Percentiles rank a stretch among this genome's conserved stretches.
These are phyloP conservation scores for Meloidogyne floridensis DNA, from an alignment of 1,140 invertebrate genomes.

Conservation along the genomic window DNA sequence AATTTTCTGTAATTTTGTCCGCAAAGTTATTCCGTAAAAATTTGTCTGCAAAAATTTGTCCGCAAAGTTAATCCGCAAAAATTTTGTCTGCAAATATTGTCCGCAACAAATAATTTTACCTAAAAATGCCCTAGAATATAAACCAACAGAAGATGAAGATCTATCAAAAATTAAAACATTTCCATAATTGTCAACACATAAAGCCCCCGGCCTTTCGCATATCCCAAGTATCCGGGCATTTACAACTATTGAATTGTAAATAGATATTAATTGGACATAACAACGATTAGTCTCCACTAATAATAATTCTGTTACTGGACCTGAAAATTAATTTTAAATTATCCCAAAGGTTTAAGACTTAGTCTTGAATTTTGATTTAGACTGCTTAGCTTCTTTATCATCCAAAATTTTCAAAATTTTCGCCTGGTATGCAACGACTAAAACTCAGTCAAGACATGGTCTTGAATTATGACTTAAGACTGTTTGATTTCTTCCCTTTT, in stretches of 20 bases:
- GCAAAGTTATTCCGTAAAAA: too few species aligned
- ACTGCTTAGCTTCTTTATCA: too few species aligned
- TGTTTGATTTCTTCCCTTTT: too few species aligned
- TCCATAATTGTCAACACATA: conserved; percentile 43
- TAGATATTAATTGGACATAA: conserved; percentile 37
- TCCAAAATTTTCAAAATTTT: too few species aligned
- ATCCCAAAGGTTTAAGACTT: too few species aligned
- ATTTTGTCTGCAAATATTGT: too few species aligned
- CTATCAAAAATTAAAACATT: conserved; percentile 54
- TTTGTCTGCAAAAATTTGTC: neutral
- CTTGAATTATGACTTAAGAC: too few species aligned
- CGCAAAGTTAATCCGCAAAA: neutral
- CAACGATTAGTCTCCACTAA: conserved; percentile 38
- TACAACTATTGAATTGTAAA: conserved; percentile 42
- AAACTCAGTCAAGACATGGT: too few species aligned
- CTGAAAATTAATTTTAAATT: conserved; percentile 22
- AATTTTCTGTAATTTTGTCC: too few species aligned
- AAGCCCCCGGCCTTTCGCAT: conserved; percentile 45
- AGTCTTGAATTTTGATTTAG: too few species aligned
- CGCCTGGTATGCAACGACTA: too few species aligned
- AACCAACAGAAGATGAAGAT: conserved; percentile 39
- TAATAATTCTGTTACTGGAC: conserved; percentile 40
- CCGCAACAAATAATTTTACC: too few species aligned
- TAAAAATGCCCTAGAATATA: conserved; percentile 39
- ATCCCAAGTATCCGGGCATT: conserved; percentile 42